Evolutionary conservation across 2,888 invertebrate genomes (phyloP).

Genomic region (Mythimna loreyi): DNA sequence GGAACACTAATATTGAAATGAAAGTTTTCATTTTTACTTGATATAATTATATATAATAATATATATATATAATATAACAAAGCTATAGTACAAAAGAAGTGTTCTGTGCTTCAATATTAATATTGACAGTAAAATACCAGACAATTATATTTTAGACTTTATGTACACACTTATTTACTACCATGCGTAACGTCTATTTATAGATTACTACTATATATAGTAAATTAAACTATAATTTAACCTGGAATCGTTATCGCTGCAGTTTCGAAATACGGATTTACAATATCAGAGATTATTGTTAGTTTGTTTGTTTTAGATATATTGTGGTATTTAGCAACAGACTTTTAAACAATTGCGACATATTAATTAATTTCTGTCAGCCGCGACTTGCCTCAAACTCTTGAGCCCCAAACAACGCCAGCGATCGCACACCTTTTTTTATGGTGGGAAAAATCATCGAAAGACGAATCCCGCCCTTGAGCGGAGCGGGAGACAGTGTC

Average conservation of each 20-base stretch:
- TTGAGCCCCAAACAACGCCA: no score
- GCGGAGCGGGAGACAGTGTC: no score
- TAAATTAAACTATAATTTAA: constrained; percentile 23
- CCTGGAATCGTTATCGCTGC: constrained; percentile 31
- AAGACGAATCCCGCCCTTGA: no score
- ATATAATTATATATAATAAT: background rate
- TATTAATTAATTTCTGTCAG: background rate
- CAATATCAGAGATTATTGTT: constrained; percentile 27
- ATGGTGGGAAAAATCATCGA: no score
- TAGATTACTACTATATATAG: constrained; percentile 3
- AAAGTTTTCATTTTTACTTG: constrained; percentile 44
- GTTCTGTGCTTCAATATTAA: background rate
- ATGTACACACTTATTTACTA: background rate
- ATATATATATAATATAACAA: no score
- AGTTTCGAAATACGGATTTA: constrained; percentile 47
- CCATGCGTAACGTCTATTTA: constrained; percentile 1
- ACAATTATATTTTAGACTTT: no score
- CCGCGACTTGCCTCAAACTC: no score
- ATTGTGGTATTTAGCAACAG: constrained; percentile 11
- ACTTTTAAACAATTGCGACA: constrained; percentile 4
- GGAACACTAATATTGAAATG: constrained; percentile 15
- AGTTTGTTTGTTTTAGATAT: constrained; percentile 42
- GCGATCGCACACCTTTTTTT: no score
- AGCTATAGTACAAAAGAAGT: background rate
- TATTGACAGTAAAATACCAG: no score